phyloP scores from a whole-genome alignment of 2,797 vertebrate genomes.

The Halcyon chelicuti region DNA sequence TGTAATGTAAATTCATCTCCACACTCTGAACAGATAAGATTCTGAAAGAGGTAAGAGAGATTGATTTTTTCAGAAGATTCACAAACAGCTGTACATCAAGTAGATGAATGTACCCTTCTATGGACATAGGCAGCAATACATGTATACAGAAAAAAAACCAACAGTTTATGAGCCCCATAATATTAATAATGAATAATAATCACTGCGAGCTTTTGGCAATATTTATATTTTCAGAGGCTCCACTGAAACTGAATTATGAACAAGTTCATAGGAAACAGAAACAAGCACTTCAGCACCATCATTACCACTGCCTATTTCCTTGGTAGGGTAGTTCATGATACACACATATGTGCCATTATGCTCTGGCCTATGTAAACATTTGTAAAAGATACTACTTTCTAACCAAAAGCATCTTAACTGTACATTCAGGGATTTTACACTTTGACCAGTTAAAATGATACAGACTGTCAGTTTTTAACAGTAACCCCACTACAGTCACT shows the following conservation, averaged over 20 bases:
- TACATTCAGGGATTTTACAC: neutral
- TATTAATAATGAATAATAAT: neutral
- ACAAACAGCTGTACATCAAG: neutral
- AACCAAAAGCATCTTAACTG: neutral
- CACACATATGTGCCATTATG: neutral
- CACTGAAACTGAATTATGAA: neutral
- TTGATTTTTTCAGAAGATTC: constrained; percentile 12
- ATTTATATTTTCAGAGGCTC: neutral
- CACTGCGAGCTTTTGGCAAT: neutral
- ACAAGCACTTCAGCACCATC: neutral
- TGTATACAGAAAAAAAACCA: neutral
- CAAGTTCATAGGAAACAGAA: neutral
- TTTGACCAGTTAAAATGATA: neutral
- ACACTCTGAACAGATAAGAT: constrained; percentile 95
- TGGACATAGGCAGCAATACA: neutral
- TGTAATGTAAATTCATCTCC: constrained; percentile 97
- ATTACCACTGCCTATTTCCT: neutral
- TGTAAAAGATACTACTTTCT: neutral
- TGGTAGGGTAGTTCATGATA: neutral
- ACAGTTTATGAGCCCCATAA: neutral
- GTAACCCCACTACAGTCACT: neutral
- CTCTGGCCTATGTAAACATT: neutral
- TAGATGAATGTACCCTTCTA: neutral
- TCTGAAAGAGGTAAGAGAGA: constrained; percentile 79
- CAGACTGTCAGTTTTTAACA: neutral